Evolutionary conservation across 2,113 vertebrate genomes (phyloP).

Genomic region (Megaceryle maxima): DNA sequence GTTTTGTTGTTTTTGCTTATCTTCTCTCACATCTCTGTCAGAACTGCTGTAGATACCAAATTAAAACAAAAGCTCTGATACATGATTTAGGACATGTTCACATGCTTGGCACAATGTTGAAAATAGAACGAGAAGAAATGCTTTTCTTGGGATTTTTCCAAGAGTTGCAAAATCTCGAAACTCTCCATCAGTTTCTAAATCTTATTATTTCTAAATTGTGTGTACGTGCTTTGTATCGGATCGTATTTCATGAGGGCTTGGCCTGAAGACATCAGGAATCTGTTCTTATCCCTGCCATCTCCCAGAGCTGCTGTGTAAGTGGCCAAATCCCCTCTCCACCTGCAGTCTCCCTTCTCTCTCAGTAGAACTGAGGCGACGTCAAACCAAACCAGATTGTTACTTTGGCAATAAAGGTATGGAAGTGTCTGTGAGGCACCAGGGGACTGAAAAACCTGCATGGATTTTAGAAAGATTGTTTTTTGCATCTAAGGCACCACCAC

Average conservation of each 20-base stretch:
- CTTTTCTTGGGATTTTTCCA: background rate
- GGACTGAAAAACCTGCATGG: background rate
- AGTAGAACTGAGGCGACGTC: too few species aligned
- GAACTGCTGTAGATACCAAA: background rate
- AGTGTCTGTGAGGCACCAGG: rapidly evolving
- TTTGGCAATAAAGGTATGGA: background rate
- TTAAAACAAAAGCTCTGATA: background rate
- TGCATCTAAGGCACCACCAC: rapidly evolving
- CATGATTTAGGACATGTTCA: background rate
- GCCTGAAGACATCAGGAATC: too few species aligned
- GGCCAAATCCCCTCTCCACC: rapidly evolving
- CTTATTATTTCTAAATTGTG: background rate
- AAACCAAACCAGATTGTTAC: background rate
- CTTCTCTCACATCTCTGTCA: background rate
- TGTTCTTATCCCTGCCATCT: rapidly evolving
- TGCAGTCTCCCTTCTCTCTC: too few species aligned
- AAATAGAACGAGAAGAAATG: background rate
- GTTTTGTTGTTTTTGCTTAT: background rate
- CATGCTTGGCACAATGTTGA: background rate
- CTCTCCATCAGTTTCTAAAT: background rate
- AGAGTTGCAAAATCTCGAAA: background rate
- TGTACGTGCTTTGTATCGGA: background rate
- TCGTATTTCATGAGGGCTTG: background rate
- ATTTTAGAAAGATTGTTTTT: background rate
- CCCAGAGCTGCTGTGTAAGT: rapidly evolving